Conservation (phyloP, 2,888 invertebrate genomes). For the Ectobius pallidus region DNA sequence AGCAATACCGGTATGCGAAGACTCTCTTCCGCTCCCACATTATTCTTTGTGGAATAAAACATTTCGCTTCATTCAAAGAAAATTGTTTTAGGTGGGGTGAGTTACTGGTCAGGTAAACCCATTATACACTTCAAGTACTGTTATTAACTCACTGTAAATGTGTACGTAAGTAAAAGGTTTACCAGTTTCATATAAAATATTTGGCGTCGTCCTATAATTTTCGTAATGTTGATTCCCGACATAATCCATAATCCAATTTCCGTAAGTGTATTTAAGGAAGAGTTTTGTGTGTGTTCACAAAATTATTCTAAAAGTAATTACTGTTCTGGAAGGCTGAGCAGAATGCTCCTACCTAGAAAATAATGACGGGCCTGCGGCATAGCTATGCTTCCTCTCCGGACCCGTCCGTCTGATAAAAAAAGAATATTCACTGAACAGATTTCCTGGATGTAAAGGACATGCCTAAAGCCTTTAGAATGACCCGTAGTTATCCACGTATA, state of each 20-base stretch:
- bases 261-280: neutral
- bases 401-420: constrained; percentile 6
- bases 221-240: neutral
- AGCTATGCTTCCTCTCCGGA: neutral
- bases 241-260: constrained; percentile 5
- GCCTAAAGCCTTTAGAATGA: constrained; percentile 9
- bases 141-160: neutral
- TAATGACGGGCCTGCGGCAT: constrained; percentile 23
- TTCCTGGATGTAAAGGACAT: constrained; percentile 12
- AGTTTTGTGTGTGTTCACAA: neutral
- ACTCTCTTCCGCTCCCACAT: too few species aligned
- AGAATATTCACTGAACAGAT: constrained; percentile 17
- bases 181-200: neutral
- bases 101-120: too few species aligned
- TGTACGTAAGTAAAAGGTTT: neutral
- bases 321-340: constrained; percentile 23
- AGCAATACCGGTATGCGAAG: too few species aligned
- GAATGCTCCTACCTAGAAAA: constrained; percentile 11
- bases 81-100: too few species aligned
- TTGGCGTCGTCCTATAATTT: constrained; percentile 3
- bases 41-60: too few species aligned
- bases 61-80: too few species aligned
- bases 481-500: neutral
- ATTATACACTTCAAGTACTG: too few species aligned
- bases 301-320: constrained; percentile 7